Evolutionary conservation across 2,888 invertebrate species (phyloP).

Genomic region (Eudasyphora cyanicolor): DNA sequence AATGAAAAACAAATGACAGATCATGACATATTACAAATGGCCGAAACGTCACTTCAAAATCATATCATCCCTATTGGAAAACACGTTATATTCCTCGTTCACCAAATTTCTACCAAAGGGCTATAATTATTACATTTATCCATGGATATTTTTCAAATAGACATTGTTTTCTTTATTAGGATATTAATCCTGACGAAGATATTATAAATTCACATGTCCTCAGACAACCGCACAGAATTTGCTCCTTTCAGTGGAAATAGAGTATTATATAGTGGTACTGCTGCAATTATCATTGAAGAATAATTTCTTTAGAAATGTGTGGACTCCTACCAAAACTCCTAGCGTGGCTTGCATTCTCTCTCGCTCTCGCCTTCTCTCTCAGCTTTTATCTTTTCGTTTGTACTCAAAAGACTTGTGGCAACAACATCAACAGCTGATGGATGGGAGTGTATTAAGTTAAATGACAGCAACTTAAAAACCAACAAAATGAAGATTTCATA

Average conservation of each 20-base stretch:
- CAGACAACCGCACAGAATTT: neutral
- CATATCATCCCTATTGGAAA: no score
- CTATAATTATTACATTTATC: no score
- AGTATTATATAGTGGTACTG: neutral
- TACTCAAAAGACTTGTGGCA: neutral
- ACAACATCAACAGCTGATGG: neutral
- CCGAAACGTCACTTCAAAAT: no score
- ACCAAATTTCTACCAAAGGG: no score
- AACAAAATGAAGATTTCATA: neutral
- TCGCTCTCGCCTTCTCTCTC: neutral
- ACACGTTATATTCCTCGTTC: no score
- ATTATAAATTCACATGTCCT: conserved; percentile 21
- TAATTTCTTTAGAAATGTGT: neutral
- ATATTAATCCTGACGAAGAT: conserved; percentile 54
- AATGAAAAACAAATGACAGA: no score
- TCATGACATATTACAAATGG: no score
- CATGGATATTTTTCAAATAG: no score
- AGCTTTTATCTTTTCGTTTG: neutral
- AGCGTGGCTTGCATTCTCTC: neutral
- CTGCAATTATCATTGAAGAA: neutral
- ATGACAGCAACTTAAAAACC: conserved; percentile 8
- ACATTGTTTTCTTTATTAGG: no score
- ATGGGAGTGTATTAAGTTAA: conserved; percentile 17
- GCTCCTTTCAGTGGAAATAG: neutral
- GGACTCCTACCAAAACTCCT: neutral